These are phyloP conservation scores for Lontra canadensis DNA, from an alignment of 2,113 vertebrate species.

Conservation along the genomic window DNA sequence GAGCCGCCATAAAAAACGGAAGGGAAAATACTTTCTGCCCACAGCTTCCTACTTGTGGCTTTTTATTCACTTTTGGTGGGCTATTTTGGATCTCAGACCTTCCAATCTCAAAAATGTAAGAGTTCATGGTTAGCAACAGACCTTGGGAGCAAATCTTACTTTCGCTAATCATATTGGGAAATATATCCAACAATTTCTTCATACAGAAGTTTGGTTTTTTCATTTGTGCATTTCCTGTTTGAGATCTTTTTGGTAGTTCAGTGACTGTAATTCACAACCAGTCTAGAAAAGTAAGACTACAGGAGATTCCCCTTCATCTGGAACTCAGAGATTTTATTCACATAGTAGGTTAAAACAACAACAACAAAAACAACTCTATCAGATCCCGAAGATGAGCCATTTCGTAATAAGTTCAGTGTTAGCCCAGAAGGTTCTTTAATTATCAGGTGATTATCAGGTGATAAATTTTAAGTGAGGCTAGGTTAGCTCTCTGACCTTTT, in stretches of 20 bases:
- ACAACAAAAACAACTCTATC: neutral
- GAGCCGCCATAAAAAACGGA: neutral
- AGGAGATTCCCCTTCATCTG: neutral
- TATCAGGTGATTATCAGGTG: neutral
- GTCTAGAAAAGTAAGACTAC: conserved; percentile 39
- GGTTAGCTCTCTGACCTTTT: neutral
- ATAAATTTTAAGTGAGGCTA: neutral
- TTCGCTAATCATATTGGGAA: neutral
- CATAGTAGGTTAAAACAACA: neutral
- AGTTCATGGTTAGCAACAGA: neutral
- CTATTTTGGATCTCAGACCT: neutral
- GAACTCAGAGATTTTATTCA: conserved; percentile 24
- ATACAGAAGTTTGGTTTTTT: neutral
- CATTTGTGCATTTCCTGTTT: neutral
- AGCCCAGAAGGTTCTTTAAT: neutral
- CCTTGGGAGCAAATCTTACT: neutral
- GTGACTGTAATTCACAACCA: neutral
- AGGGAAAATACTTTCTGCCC: conserved; percentile 14
- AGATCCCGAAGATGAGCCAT: neutral
- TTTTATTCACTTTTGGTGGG: conserved; percentile 21
- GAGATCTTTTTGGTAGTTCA: conserved; percentile 10
- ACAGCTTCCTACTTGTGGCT: neutral
- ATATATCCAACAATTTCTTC: conserved; percentile 7
- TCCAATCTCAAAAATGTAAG: neutral
- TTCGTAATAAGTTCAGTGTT: conserved; percentile 16